Evolutionary conservation across 2,888 invertebrate species (phyloP).

Genomic region (Eilema depressum): DNA sequence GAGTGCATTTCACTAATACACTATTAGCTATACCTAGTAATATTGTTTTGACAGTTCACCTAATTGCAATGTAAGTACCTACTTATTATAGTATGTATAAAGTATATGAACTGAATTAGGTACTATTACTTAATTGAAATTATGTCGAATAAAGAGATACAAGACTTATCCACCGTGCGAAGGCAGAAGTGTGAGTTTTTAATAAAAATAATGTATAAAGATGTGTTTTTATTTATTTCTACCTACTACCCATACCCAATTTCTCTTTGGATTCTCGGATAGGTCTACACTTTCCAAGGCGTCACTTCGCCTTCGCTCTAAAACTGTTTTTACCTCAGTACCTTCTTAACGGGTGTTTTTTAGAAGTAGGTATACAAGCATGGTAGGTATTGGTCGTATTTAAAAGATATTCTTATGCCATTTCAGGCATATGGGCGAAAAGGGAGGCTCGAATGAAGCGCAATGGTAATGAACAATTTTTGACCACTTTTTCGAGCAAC

Average conservation of each 20-base stretch:
- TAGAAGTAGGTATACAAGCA: too few species aligned
- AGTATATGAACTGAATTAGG: slow-evolving; percentile 44
- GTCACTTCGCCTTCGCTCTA: too few species aligned
- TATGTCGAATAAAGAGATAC: slow-evolving; percentile 75
- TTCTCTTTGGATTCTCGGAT: not conserved
- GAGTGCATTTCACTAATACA: slow-evolving; percentile 22
- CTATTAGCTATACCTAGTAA: too few species aligned
- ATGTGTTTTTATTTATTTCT: slow-evolving; percentile 5
- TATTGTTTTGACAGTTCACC: slow-evolving; percentile 31
- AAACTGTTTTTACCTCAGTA: too few species aligned
- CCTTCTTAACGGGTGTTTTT: too few species aligned
- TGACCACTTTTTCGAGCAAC: too few species aligned
- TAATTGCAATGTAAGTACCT: slow-evolving; percentile 46
- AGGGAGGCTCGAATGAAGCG: too few species aligned
- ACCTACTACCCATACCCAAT: slow-evolving; percentile 10
- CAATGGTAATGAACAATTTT: too few species aligned
- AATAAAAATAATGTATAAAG: slow-evolving; percentile 65
- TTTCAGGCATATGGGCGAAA: too few species aligned
- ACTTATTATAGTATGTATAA: slow-evolving; percentile 29
- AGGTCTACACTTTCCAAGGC: too few species aligned
- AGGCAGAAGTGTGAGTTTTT: slow-evolving; percentile 69
- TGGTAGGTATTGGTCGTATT: too few species aligned
- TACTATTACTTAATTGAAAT: slow-evolving; percentile 46
- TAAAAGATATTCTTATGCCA: too few species aligned
- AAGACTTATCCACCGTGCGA: slow-evolving; percentile 82